A percentile compares a stretch with the other conserved stretches of the same genome.
phyloP scores from a whole-genome alignment of 2,888 invertebrate species.

The Mongoloraphidia duomilia region DNA sequence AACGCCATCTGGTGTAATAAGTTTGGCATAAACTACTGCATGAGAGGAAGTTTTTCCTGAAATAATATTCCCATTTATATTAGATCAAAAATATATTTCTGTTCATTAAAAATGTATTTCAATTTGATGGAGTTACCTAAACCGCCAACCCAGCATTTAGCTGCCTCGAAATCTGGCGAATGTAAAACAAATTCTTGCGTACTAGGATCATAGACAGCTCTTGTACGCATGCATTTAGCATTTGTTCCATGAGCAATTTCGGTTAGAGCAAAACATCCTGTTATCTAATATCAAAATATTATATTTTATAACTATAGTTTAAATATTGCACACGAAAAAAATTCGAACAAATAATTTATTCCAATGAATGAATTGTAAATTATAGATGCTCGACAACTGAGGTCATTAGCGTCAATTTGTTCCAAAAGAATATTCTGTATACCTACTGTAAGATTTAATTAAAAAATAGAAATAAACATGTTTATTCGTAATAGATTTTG shows the following conservation, averaged over 20 bases:
- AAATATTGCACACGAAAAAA: not conserved
- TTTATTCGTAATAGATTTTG: too few relatives aligned
- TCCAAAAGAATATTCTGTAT: too few relatives aligned
- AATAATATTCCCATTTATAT: constrained; percentile 14
- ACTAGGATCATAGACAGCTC: constrained; percentile 62
- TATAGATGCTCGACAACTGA: too few relatives aligned
- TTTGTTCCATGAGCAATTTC: constrained; percentile 88
- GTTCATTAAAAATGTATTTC: not conserved
- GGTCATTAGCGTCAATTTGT: too few relatives aligned
- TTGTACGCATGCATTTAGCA: constrained; percentile 73
- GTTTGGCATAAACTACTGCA: constrained; percentile 75
- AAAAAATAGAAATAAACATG: too few relatives aligned
- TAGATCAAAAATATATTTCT: not conserved
- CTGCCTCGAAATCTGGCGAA: constrained; percentile 63
- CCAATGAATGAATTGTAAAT: too few relatives aligned
- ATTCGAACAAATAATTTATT: not conserved
- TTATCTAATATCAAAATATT: constrained; percentile 26
- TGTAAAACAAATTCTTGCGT: constrained; percentile 58
- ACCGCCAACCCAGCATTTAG: constrained; percentile 76
- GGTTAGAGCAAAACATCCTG: constrained; percentile 71
- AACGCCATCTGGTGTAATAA: constrained; percentile 60
- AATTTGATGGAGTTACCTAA: constrained; percentile 32
- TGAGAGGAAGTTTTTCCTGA: constrained; percentile 70
- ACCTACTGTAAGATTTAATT: too few relatives aligned
- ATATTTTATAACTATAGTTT: not conserved